A percentile compares a stretch with the other conserved stretches of the same genome.
Evolutionary conservation across 2,888 invertebrate genomes (phyloP).

Genomic region (Tetheella fluctuosa): DNA sequence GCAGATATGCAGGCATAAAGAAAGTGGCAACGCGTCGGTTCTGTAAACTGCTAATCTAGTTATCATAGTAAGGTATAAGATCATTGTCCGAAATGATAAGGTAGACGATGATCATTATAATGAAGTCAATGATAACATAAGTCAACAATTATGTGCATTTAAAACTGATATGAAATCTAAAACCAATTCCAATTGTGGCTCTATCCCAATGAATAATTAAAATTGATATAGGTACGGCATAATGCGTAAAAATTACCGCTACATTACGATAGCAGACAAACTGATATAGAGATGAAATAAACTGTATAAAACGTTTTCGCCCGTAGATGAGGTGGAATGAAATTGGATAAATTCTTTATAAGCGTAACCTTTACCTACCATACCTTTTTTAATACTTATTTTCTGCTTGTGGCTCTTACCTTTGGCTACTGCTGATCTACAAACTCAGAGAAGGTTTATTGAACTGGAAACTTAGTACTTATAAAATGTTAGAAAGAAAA

Average conservation of each 20-base stretch:
- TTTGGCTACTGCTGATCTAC: too few species aligned
- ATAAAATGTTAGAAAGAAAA: background rate
- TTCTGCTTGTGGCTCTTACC: too few species aligned
- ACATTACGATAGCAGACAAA: background rate
- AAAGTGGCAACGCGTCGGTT: too few species aligned
- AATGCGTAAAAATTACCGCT: background rate
- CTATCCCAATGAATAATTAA: background rate
- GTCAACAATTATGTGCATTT: too few species aligned
- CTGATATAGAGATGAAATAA: constrained; percentile 5
- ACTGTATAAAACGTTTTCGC: constrained; percentile 4
- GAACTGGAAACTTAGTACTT: background rate
- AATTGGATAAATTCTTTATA: background rate
- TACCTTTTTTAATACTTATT: too few species aligned
- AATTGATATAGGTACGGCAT: background rate
- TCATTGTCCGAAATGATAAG: too few species aligned
- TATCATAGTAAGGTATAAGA: too few species aligned
- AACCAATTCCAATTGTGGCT: background rate
- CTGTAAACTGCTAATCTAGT: too few species aligned
- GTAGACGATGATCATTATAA: background rate
- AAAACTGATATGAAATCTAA: background rate
- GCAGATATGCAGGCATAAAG: too few species aligned
- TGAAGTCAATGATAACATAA: background rate
- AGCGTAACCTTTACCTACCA: background rate
- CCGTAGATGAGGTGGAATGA: background rate
- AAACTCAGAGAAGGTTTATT: background rate